Percentiles rank a stretch among this genome's conserved stretches.
These are phyloP conservation scores for Papilio helenus DNA, from an alignment of 1,140 invertebrate species.

Conservation along the genomic window DNA sequence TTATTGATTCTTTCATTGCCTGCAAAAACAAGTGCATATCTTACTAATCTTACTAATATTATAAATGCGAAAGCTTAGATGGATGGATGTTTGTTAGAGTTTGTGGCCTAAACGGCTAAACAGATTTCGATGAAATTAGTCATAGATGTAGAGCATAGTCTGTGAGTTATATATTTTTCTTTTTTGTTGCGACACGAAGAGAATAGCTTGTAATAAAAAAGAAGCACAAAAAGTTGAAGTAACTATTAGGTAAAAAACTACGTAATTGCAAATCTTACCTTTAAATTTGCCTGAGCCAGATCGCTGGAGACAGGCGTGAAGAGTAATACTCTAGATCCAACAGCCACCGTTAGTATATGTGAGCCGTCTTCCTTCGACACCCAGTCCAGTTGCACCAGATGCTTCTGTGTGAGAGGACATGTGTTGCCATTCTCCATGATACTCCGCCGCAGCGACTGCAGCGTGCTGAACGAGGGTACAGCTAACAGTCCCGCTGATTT, in stretches of 20 bases:
- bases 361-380: slow-evolving; percentile 99
- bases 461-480: slow-evolving; percentile 95
- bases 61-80: too few relatives aligned
- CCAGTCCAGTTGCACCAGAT: slow-evolving; percentile 98
- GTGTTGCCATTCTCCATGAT: slow-evolving; percentile 96
- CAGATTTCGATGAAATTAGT: too few relatives aligned
- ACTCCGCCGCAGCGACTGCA: slow-evolving; percentile 93
- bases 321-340: slow-evolving; percentile 95
- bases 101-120: too few relatives aligned
- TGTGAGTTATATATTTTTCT: too few relatives aligned
- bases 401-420: slow-evolving; percentile 93
- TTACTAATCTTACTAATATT: too few relatives aligned
- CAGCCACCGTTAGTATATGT: slow-evolving; percentile 97
- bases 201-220: too few relatives aligned
- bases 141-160: too few relatives aligned
- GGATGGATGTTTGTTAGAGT: too few relatives aligned
- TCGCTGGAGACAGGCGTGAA: slow-evolving; percentile 94
- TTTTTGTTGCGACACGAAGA: too few relatives aligned
- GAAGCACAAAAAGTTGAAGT: too few relatives aligned
- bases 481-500: slow-evolving; percentile 88
- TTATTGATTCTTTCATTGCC: slow-evolving; percentile 91
- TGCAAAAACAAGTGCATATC: slow-evolving; percentile 50
- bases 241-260: slow-evolving; percentile 6
- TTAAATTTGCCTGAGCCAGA: slow-evolving; percentile 94
- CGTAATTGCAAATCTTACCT: slow-evolving; percentile 76